Conservation (phyloP, 1,140 invertebrate species). For the Parapsyche elsis region DNA sequence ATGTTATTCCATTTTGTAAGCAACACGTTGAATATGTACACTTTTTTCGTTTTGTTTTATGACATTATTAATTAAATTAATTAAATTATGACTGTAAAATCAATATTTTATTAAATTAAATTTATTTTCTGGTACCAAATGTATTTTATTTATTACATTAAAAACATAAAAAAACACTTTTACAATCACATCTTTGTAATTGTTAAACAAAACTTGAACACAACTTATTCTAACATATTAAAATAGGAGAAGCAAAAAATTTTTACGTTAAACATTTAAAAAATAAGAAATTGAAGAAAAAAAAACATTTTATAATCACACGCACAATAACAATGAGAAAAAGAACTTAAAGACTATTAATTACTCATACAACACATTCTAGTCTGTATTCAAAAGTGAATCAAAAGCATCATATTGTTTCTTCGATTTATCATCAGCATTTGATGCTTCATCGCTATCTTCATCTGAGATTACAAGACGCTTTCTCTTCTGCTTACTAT, state of each 20-base stretch:
- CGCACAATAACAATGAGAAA: too few relatives aligned
- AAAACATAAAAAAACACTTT: constrained; percentile 6
- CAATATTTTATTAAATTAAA: constrained; percentile 30
- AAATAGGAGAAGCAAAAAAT: too few relatives aligned
- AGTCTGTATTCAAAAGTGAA: background rate
- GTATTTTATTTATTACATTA: constrained; percentile 7
- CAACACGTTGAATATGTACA: too few relatives aligned
- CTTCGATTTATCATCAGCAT: background rate
- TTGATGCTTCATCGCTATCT: background rate
- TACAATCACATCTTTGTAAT: too few relatives aligned
- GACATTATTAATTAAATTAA: too few relatives aligned
- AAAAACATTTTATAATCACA: too few relatives aligned
- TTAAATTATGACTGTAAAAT: constrained; percentile 12
- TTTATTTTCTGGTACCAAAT: constrained; percentile 24
- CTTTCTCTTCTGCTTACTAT: background rate
- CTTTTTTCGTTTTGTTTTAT: background rate
- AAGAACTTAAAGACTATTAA: too few relatives aligned
- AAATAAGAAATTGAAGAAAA: too few relatives aligned
- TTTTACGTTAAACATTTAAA: too few relatives aligned
- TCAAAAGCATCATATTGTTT: background rate
- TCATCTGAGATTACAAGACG: background rate
- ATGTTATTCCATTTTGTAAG: too few relatives aligned
- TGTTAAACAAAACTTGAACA: too few relatives aligned
- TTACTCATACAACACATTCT: background rate
- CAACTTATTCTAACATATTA: too few relatives aligned